Conservation (phyloP, 2,888 invertebrate species). For the Trachelus troglodyta region DNA sequence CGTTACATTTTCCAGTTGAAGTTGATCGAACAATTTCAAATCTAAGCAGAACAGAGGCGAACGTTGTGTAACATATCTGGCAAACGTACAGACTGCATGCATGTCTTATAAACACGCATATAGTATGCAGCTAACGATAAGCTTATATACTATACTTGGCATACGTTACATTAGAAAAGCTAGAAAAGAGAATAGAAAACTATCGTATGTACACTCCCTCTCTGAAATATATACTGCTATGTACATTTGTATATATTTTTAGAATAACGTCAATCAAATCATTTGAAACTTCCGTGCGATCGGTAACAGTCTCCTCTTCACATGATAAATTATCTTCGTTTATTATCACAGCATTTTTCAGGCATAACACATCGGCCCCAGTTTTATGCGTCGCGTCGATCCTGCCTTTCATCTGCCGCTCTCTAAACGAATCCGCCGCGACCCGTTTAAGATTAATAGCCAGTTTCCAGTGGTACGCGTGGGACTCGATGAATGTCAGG, state of each 20-base stretch:
- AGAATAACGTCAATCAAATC: neutral
- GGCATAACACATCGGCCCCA: neutral
- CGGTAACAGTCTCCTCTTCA: constrained; percentile 1
- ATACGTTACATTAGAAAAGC: neutral
- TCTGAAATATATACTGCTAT: neutral
- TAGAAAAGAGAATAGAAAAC: neutral
- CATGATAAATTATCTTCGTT: constrained; percentile 3
- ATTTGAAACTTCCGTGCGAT: neutral
- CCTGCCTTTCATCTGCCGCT: constrained; percentile 5
- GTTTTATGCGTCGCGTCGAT: constrained; percentile 3
- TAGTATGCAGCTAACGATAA: neutral
- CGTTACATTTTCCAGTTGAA: neutral
- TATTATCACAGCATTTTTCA: constrained; percentile 1
- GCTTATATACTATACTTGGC: neutral
- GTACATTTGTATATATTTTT: neutral
- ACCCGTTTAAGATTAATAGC: neutral
- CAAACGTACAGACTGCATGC: neutral
- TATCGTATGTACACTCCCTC: neutral
- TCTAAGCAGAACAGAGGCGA: neutral
- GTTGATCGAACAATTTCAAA: neutral
- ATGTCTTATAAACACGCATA: neutral
- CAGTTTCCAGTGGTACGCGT: neutral
- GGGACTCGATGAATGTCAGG: neutral
- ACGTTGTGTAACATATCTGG: neutral
- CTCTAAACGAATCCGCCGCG: neutral